Base-by-base conservation (phyloP, 2,797 vertebrate genomes). In the Rallus crepitans region DNA sequence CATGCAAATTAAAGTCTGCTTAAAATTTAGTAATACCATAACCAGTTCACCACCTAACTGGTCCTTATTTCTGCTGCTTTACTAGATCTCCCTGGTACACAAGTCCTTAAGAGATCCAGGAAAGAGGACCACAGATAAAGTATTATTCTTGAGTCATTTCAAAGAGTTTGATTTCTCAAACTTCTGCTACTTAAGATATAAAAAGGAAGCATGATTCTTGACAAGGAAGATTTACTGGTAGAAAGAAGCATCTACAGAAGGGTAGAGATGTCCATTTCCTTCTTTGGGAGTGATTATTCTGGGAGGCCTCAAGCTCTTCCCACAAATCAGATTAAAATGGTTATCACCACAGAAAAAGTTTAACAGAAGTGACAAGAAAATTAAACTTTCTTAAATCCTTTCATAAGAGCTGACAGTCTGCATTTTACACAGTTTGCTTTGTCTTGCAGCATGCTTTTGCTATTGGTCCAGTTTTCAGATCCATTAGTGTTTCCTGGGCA, bases 401-500 rank as follows among this genome's bases (percentile, higher is more conserved):
- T 15, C 3, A 2, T 2, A 45, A 75, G 57, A 61, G 52, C 40
- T 64, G 57, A 48, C 75, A 87, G 52, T 7, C 17, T 64, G n/a
- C 18, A 8, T 52, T 87, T 82, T 10, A 37, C 4, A n/a, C 5
- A 17, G 12, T 60, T 71, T 70, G 56, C 25, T 95, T 75, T 53
- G 20, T 14, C 66, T 47, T 47, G 28, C 27, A 81, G 16, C 0
- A 1, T 23, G 25, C 9, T 80, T 24, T 35, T 60, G 56, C 28
- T 73, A 4, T 20, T 2, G 3, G 17, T 23, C 35, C 21, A 16
- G 52, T n/a, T 66, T 25, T 71, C 48, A 80, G 57, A 65, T 16
- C n/a, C n/a, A 4, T 7, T 39, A 7, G 3, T 3, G 0, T 53
- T 87, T 80, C 39, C 31, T 31, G 11, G 1, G 0, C 12, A n/a